Percentiles rank a stretch among this genome's conserved stretches.
phyloP scores from a whole-genome alignment of 2,797 vertebrate species.

The Scolopax rusticola region DNA sequence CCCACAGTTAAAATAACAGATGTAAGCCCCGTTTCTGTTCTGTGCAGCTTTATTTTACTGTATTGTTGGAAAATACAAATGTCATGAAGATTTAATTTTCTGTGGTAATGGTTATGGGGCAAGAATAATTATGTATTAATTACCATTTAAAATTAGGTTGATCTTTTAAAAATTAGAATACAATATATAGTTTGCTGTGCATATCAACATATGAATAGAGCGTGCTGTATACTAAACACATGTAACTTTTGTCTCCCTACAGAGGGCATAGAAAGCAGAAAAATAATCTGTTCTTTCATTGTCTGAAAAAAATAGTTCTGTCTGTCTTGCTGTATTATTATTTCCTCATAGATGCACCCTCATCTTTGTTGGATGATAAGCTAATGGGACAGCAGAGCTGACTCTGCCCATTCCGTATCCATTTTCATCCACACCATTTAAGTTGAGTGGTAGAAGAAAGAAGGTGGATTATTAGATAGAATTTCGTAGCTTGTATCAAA shows the following conservation, averaged over 20 bases:
- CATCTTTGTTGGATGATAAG: not conserved
- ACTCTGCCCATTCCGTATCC: not conserved
- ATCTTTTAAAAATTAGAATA: not conserved
- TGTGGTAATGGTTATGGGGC: not conserved
- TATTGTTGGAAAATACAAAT: not conserved
- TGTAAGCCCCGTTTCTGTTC: not conserved
- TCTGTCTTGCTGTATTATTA: not conserved
- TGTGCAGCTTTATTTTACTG: not conserved
- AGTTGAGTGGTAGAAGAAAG: not conserved
- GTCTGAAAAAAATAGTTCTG: not conserved
- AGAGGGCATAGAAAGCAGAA: not conserved
- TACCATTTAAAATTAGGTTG: not conserved
- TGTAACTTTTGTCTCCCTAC: not conserved
- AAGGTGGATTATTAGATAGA: not conserved
- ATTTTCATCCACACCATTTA: not conserved
- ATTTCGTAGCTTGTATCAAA: not conserved
- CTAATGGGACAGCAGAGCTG: not conserved
- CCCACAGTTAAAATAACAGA: constrained; percentile 20
- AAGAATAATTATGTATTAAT: not conserved
- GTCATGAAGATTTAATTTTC: not conserved
- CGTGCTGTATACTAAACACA: not conserved
- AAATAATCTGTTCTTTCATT: rapidly evolving
- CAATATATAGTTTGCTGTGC: not conserved
- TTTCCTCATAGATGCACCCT: not conserved
- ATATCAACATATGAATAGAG: not conserved